Percentiles rank a stretch among this genome's conserved stretches.
Evolutionary conservation across 2,888 invertebrate species (phyloP).

Genomic region (Harpagoxenus sublaevis): DNA sequence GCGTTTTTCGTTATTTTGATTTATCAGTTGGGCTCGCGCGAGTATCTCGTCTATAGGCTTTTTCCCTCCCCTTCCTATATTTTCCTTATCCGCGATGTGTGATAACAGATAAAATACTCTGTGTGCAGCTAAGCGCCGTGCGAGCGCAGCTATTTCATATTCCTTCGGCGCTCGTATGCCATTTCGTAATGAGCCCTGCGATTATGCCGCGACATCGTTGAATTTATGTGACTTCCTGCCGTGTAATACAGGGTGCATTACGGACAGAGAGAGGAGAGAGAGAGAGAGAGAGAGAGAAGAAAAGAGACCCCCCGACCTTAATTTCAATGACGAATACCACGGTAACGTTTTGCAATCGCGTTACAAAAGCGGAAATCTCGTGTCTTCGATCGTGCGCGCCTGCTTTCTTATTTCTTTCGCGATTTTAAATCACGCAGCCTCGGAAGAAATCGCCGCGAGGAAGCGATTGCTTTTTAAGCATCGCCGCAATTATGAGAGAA

Average conservation of each 20-base stretch:
- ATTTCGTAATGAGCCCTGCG: background rate
- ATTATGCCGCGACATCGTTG: background rate
- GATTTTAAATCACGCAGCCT: background rate
- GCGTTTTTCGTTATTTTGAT: too few species aligned
- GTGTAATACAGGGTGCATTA: background rate
- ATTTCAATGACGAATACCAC: conserved; percentile 22
- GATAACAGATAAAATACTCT: background rate
- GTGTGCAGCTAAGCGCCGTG: background rate
- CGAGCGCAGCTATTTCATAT: background rate
- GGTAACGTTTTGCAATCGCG: background rate
- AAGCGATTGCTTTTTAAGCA: conserved; percentile 2
- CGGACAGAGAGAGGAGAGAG: background rate
- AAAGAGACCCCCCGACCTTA: background rate
- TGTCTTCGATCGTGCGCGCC: background rate
- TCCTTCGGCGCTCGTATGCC: background rate
- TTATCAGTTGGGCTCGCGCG: background rate
- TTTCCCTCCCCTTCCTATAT: background rate
- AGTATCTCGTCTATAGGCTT: background rate
- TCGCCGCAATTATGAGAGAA: conserved; percentile 34
- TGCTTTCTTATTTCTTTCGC: conserved; percentile 4
- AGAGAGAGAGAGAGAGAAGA: background rate
- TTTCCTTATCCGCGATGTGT: background rate
- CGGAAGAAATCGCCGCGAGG: background rate
- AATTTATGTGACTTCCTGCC: conserved; percentile 29
- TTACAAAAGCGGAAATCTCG: background rate